These are phyloP conservation scores for Entosphenus tridentatus DNA, from an alignment of 2,113 vertebrate genomes.

Conservation along the genomic window DNA sequence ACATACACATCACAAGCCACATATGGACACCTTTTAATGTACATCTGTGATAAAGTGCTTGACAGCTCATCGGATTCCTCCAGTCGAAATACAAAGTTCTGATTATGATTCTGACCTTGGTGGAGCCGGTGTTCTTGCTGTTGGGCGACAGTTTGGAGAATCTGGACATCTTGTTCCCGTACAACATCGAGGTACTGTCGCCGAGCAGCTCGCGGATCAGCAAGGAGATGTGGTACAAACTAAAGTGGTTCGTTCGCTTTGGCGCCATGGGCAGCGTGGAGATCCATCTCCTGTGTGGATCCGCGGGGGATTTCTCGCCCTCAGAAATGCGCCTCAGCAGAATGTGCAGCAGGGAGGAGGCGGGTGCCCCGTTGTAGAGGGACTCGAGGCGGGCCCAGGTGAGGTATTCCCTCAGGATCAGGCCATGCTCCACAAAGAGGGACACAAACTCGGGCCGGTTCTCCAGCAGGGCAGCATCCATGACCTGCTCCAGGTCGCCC, in stretches of 20 bases:
- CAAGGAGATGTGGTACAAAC: constrained; percentile 36
- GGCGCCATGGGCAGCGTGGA: neutral
- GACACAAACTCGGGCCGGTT: constrained; percentile 65
- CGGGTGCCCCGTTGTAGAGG: constrained; percentile 41
- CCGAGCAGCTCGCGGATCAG: constrained; percentile 57
- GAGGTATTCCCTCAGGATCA: constrained; percentile 44
- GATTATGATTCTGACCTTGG: too few relatives aligned
- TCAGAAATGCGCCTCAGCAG: constrained; percentile 41
- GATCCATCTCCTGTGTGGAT: neutral
- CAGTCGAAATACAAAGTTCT: too few relatives aligned
- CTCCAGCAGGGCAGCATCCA: constrained; percentile 53
- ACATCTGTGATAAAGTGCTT: too few relatives aligned
- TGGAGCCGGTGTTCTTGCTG: too few relatives aligned
- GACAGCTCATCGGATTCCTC: too few relatives aligned
- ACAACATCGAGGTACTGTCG: constrained; percentile 23
- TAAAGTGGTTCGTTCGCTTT: neutral
- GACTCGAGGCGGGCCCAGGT: constrained; percentile 30
- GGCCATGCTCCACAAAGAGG: constrained; percentile 67
- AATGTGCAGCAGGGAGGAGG: constrained; percentile 38
- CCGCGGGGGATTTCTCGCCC: constrained; percentile 14
- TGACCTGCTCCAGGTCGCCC: constrained; percentile 46
- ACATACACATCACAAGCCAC: too few relatives aligned
- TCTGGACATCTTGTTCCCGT: too few relatives aligned
- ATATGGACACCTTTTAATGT: too few relatives aligned
- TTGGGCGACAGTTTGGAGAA: too few relatives aligned